phyloP scores from a whole-genome alignment of 2,888 invertebrate genomes.

The Phyto melanocephala region DNA sequence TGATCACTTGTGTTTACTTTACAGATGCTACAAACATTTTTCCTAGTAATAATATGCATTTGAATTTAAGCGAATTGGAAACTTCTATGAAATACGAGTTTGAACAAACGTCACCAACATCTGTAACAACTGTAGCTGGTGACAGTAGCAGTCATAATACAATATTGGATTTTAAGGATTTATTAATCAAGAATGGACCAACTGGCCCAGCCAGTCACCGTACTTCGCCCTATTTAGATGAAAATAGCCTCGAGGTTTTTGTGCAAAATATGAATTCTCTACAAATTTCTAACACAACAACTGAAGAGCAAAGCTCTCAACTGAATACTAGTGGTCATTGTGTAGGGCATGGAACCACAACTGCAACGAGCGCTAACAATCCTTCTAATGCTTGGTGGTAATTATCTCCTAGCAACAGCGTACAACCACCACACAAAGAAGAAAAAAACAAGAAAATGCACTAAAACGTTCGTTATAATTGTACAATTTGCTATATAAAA shows the following conservation, averaged over 20 bases:
- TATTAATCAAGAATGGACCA: conserved; percentile 80
- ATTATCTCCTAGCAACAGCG: neutral
- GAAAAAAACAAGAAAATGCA: conserved; percentile 5
- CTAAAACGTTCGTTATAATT: conserved; percentile 43
- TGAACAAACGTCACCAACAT: conserved; percentile 82
- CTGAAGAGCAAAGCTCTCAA: conserved; percentile 74
- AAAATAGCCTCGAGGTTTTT: conserved; percentile 75
- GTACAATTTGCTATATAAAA: conserved; percentile 26
- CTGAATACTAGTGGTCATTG: conserved; percentile 70
- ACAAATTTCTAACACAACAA: conserved; percentile 70
- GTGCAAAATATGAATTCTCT: conserved; percentile 76
- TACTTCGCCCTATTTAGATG: conserved; percentile 77
- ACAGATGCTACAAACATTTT: conserved; percentile 83
- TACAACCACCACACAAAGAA: neutral
- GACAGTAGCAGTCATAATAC: conserved; percentile 82
- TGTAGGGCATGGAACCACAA: conserved; percentile 40
- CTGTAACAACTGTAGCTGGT: conserved; percentile 79
- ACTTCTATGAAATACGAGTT: conserved; percentile 91
- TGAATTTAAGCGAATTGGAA: conserved; percentile 88
- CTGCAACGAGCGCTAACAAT: conserved; percentile 49
- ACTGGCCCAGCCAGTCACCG: conserved; percentile 71
- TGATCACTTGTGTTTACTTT: neutral
- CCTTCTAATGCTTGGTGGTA: conserved; percentile 70
- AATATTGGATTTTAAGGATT: conserved; percentile 89
- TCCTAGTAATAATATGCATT: conserved; percentile 86